Evolutionary conservation across 2,113 vertebrate genomes (phyloP).

Genomic region (Apistogramma diplotaenia): DNA sequence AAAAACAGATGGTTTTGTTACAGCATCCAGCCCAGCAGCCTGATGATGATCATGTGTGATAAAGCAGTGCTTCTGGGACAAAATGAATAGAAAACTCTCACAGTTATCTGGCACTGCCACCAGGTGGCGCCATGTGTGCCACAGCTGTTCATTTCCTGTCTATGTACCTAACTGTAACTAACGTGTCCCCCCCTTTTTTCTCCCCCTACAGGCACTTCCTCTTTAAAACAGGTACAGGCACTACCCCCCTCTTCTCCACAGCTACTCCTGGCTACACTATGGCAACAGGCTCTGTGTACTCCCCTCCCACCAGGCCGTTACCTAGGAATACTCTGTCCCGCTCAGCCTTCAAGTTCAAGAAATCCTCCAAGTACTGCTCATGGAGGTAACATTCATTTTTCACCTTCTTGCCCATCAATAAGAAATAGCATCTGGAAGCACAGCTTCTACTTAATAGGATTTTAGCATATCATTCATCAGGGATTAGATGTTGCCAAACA

Average conservation of each 20-base stretch:
- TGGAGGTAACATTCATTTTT: slow-evolving; percentile 80
- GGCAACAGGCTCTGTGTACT: slow-evolving; percentile 98
- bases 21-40: background rate
- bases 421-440: background rate
- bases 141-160: background rate
- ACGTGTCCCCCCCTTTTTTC: background rate
- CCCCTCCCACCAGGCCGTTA: slow-evolving; percentile 93
- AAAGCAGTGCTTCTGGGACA: background rate
- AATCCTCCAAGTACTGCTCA: slow-evolving; percentile 97
- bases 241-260: slow-evolving; percentile 97
- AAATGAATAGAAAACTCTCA: background rate
- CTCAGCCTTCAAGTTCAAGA: slow-evolving; percentile 99
- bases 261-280: slow-evolving; percentile 98
- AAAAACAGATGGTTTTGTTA: too few species aligned
- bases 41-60: too few species aligned
- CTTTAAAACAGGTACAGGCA: slow-evolving; percentile 99
- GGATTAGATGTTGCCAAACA: background rate
- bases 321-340: slow-evolving; percentile 95
- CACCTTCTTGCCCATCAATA: background rate
- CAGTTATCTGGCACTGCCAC: background rate
- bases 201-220: slow-evolving; percentile 91
- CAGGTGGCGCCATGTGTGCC: background rate
- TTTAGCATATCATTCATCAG: background rate
- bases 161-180: background rate
- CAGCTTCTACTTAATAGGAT: background rate